Percentiles rank a stretch among this genome's conserved stretches.
Conservation (phyloP, 37 sponge, comb jelly and placozoan genomes). For the Beroe ovata region DNA sequence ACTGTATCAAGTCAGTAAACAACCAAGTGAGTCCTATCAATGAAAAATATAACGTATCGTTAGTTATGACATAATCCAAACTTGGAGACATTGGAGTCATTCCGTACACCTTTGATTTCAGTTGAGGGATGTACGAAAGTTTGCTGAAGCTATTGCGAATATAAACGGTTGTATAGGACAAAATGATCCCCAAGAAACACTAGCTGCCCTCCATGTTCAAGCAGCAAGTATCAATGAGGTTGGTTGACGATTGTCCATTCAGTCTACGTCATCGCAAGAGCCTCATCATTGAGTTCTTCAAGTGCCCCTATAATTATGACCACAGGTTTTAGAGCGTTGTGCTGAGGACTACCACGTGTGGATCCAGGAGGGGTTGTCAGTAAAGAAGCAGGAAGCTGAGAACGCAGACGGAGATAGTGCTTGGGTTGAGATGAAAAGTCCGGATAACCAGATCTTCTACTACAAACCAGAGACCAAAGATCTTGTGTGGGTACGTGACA, state of each 20-base stretch:
- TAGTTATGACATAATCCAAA: no score
- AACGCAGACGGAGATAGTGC: slow-evolving; percentile 12
- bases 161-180: slow-evolving; percentile 32
- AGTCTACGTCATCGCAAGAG: no score
- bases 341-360: slow-evolving; percentile 82
- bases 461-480: slow-evolving; percentile 74
- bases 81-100: no score
- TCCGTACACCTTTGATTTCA: no score
- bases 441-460: slow-evolving; percentile 78
- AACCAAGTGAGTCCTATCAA: no score
- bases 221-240: slow-evolving; percentile 46
- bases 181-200: slow-evolving; percentile 51
- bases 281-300: no score
- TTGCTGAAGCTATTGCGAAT: slow-evolving; percentile 43
- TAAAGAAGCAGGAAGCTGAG: slow-evolving; percentile 70
- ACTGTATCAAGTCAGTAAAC: slow-evolving; percentile 75
- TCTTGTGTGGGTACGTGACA: slow-evolving; percentile 78
- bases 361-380: slow-evolving; percentile 72
- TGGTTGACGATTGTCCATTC: no score
- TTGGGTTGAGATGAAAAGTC: slow-evolving; percentile 69
- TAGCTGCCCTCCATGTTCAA: slow-evolving; percentile 42
- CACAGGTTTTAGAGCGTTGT: slow-evolving; percentile 70
- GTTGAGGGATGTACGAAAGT: slow-evolving; percentile 28
- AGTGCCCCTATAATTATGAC: no score
- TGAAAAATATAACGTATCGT: no score